A percentile compares a stretch with the other conserved stretches of the same genome.
Conservation (phyloP, 2,797 vertebrate genomes). For the Forpus xanthops region DNA sequence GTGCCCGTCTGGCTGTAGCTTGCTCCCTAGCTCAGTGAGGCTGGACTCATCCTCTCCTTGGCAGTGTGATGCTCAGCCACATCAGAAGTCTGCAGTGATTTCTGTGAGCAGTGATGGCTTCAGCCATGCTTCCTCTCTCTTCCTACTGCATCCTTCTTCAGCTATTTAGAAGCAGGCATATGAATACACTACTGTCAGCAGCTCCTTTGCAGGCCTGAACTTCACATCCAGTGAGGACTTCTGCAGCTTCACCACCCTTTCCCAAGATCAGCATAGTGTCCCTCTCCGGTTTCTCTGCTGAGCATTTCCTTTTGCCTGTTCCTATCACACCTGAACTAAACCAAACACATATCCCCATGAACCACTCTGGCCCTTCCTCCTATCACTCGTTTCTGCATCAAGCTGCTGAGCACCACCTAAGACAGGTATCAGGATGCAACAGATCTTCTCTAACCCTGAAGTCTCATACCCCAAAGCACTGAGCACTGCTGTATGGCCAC, state of each 20-base stretch:
- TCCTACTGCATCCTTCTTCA: fast-evolving
- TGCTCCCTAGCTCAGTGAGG: neutral
- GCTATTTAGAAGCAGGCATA: neutral
- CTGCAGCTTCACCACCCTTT: neutral
- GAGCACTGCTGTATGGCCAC: neutral
- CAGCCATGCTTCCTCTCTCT: neutral
- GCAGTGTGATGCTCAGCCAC: fast-evolving
- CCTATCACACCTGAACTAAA: neutral
- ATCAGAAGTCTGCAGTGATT: neutral
- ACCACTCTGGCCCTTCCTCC: neutral
- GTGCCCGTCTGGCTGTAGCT: neutral
- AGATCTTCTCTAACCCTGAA: neutral
- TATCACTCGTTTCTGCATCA: fast-evolving
- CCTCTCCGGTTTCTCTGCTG: neutral
- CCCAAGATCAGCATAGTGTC: neutral
- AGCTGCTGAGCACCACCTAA: neutral
- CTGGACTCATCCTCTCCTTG: neutral
- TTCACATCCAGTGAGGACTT: neutral
- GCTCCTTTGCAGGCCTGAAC: neutral
- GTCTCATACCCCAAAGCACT: neutral
- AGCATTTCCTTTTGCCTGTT: neutral
- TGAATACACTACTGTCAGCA: neutral
- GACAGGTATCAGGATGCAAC: neutral
- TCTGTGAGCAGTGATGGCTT: neutral
- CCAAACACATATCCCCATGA: neutral